phyloP scores from a whole-genome alignment of 2,797 vertebrate genomes.

The Sternotherus odoratus region DNA sequence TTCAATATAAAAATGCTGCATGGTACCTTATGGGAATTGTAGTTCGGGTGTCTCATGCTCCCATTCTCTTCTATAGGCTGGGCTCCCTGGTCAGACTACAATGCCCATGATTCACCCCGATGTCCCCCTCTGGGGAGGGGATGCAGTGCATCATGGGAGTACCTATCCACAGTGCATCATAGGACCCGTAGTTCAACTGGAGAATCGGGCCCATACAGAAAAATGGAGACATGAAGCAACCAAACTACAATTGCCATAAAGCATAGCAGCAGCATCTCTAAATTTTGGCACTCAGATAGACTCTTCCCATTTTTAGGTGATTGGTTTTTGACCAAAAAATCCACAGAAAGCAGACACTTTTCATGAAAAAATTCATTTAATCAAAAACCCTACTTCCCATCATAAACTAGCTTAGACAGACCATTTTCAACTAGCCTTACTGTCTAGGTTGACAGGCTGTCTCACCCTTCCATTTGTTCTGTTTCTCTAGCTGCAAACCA shows the following conservation, averaged over 20 bases:
- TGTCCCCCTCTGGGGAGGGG: neutral
- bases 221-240: neutral
- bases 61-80: neutral
- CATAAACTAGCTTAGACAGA: neutral
- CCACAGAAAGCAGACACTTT: neutral
- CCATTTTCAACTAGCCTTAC: neutral
- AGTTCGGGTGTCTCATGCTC: neutral
- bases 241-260: neutral
- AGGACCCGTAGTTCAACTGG: neutral
- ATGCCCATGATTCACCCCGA: neutral
- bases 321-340: accelerated
- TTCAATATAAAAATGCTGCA: neutral
- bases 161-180: neutral
- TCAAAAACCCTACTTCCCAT: neutral
- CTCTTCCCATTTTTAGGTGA: neutral
- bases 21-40: neutral
- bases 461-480: neutral
- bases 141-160: neutral
- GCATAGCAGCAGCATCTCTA: neutral
- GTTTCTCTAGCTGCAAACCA: neutral
- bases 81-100: neutral
- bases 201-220: neutral
- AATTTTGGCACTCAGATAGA: neutral
- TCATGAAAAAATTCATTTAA: accelerated
- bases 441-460: neutral